These are phyloP conservation scores for Hylaeus anthracinus DNA, from an alignment of 1,140 invertebrate genomes.

Conservation along the genomic window DNA sequence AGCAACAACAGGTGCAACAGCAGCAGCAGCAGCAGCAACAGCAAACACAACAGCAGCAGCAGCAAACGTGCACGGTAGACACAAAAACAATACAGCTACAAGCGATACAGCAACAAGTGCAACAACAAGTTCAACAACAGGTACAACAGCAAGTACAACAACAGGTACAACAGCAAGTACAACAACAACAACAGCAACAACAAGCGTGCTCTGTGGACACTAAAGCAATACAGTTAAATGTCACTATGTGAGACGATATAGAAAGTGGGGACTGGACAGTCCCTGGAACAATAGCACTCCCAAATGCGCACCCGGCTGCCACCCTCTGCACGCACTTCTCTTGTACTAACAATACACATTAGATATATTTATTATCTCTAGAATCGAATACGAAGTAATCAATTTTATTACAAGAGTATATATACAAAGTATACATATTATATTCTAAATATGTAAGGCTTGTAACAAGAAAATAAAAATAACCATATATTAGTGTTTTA, in stretches of 20 bases:
- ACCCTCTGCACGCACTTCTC: slow-evolving; percentile 80
- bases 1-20: slow-evolving; percentile 61
- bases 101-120: slow-evolving; percentile 70
- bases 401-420: slow-evolving; percentile 80
- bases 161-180: slow-evolving; percentile 73
- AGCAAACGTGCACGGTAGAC: slow-evolving; percentile 70
- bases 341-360: slow-evolving; percentile 79
- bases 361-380: slow-evolving; percentile 80
- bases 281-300: slow-evolving; percentile 73
- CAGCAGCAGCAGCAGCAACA: slow-evolving; percentile 69
- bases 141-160: slow-evolving; percentile 73
- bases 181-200: slow-evolving; percentile 76
- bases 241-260: slow-evolving; percentile 80
- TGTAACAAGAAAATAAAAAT: slow-evolving; percentile 81
- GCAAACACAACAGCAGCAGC: slow-evolving; percentile 69
- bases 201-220: slow-evolving; percentile 77
- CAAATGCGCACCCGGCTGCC: slow-evolving; percentile 76
- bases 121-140: slow-evolving; percentile 76
- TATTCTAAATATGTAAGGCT: slow-evolving; percentile 81
- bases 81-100: slow-evolving; percentile 72
- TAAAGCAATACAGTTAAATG: slow-evolving; percentile 80
- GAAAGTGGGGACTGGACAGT: slow-evolving; percentile 71
- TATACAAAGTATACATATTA: slow-evolving; percentile 80
- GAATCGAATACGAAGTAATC: slow-evolving; percentile 78
- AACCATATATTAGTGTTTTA: slow-evolving; percentile 81